Conservation (phyloP, 2,113 vertebrate species). For the Chlorodrepanis virens region DNA sequence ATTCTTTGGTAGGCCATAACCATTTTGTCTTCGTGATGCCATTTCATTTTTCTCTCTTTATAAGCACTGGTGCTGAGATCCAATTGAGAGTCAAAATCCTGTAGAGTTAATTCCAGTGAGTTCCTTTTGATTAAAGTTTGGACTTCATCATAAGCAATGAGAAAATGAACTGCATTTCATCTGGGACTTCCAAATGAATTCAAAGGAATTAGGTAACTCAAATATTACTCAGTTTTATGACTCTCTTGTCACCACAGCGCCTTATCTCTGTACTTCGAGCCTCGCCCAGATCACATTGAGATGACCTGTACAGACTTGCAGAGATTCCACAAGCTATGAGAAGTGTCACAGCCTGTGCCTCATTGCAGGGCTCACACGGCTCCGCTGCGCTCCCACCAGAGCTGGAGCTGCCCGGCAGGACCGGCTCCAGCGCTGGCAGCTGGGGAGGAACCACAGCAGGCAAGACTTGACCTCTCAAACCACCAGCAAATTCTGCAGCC, state of each 20-base stretch:
- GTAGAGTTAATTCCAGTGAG: not conserved
- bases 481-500: not conserved
- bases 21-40: not conserved
- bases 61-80: not conserved
- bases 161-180: not conserved
- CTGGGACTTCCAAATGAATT: not conserved
- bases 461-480: not conserved
- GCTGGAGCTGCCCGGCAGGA: not conserved
- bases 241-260: too few relatives aligned
- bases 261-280: not conserved
- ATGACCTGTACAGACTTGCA: not conserved
- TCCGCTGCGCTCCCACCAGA: not conserved
- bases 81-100: not conserved
- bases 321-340: not conserved
- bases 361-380: not conserved
- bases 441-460: not conserved
- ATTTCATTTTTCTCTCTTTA: not conserved
- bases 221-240: not conserved
- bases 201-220: not conserved
- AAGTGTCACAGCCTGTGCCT: accelerated
- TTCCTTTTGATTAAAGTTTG: not conserved
- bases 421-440: accelerated
- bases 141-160: not conserved
- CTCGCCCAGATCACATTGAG: not conserved
- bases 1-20: not conserved